Percentiles rank a stretch among this genome's conserved stretches.
Conservation (phyloP, 2,888 invertebrate genomes). For the Cepaea hortensis region DNA sequence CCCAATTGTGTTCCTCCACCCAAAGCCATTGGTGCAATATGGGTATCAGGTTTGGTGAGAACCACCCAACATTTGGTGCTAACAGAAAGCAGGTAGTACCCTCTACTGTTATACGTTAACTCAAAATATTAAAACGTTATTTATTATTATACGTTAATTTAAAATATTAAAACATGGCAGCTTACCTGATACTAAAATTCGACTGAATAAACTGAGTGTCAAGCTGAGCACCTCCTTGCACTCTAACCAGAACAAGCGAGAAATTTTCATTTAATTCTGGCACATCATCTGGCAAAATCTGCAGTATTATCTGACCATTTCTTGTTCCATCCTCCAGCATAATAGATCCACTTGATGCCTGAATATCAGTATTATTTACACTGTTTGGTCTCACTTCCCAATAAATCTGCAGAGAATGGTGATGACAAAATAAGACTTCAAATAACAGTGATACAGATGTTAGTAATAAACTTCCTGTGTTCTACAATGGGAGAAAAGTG, state of each 20-base stretch:
- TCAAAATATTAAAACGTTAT: background rate
- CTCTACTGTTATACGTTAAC: too few species aligned
- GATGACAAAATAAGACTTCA: background rate
- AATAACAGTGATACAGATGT: background rate
- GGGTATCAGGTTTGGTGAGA: too few species aligned
- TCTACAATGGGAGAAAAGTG: too few species aligned
- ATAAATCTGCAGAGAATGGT: slow-evolving; percentile 58
- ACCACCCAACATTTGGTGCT: too few species aligned
- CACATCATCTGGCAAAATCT: slow-evolving; percentile 67
- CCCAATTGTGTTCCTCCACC: too few species aligned
- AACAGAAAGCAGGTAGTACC: too few species aligned
- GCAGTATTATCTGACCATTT: slow-evolving; percentile 63
- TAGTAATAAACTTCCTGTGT: too few species aligned
- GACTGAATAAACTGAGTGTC: slow-evolving; percentile 62
- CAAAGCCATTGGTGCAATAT: too few species aligned
- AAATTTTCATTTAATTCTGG: slow-evolving; percentile 72
- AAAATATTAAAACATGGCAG: background rate
- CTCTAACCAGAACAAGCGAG: slow-evolving; percentile 59
- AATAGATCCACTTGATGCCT: slow-evolving; percentile 64
- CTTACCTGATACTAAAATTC: slow-evolving; percentile 68
- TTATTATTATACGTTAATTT: too few species aligned
- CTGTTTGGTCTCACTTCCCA: slow-evolving; percentile 68
- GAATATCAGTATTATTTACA: slow-evolving; percentile 60
- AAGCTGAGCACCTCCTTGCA: slow-evolving; percentile 74
- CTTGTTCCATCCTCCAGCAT: slow-evolving; percentile 61